phyloP scores from a whole-genome alignment of 92 coral and sea anemone genomes.

The Palythoa heliodiscus region DNA sequence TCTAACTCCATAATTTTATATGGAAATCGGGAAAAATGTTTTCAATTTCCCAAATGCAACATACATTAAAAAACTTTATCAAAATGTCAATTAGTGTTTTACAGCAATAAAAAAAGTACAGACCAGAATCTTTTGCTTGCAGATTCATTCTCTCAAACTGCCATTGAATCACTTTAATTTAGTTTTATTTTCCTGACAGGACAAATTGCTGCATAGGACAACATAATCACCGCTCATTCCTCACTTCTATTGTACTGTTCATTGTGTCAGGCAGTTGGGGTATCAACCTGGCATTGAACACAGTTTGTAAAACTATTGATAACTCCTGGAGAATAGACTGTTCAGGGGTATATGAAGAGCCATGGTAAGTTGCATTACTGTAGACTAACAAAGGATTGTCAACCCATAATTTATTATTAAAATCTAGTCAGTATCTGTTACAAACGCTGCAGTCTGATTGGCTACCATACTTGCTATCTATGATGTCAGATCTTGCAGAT shows the following conservation, averaged over 20 bases:
- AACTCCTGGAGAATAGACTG: conserved; percentile 21
- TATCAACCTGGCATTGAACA: conserved; percentile 54
- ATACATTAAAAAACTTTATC: no score
- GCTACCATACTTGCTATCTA: no score
- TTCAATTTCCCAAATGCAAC: no score
- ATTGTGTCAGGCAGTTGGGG: conserved; percentile 75
- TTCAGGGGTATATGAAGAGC: conserved; percentile 21
- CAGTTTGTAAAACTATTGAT: conserved; percentile 50
- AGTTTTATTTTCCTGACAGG: conserved; percentile 53
- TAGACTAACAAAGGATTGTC: neutral
- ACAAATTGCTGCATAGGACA: conserved; percentile 96
- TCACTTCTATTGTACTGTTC: conserved; percentile 63
- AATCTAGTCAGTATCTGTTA: no score
- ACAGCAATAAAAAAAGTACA: no score
- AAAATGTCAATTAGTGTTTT: no score
- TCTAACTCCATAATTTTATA: no score
- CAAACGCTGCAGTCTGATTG: no score
- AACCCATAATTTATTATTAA: no score
- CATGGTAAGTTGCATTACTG: conserved; percentile 33
- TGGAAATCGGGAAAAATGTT: no score
- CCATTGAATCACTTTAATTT: neutral
- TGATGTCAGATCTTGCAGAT: no score
- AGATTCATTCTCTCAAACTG: neutral
- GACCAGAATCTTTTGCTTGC: no score
- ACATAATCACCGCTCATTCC: conserved; percentile 79